Evolutionary conservation across 2,797 vertebrate genomes (phyloP).

Genomic region (Coracias cyanogaster): DNA sequence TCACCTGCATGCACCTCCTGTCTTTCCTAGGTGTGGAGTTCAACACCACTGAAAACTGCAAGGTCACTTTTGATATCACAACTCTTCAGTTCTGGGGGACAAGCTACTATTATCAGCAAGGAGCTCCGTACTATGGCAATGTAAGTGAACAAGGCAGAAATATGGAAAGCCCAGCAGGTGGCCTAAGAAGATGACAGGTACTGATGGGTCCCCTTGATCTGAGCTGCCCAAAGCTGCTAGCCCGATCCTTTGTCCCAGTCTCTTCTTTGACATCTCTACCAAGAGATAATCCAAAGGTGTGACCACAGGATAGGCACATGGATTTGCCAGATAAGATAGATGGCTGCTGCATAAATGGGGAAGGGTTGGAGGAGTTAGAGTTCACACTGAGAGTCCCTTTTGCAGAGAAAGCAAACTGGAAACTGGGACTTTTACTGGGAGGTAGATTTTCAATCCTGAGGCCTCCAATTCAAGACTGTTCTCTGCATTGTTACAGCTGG

Average conservation of each 20-base stretch:
- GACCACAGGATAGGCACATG: not conserved
- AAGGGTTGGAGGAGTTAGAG: not conserved
- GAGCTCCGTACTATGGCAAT: constrained; percentile 57
- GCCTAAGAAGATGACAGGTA: not conserved
- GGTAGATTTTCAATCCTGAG: not conserved
- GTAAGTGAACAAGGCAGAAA: constrained; percentile 27
- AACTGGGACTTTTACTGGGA: not conserved
- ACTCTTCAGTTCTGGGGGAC: constrained; percentile 33
- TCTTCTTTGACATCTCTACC: not conserved
- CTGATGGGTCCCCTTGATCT: not conserved
- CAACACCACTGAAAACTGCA: constrained; percentile 52
- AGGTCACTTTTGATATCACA: constrained; percentile 53
- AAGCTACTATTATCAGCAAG: constrained; percentile 60
- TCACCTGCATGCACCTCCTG: not conserved
- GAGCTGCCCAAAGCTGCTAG: not conserved
- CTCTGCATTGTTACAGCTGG: not conserved
- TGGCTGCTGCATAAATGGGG: not conserved
- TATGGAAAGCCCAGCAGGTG: not conserved
- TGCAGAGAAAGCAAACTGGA: not conserved
- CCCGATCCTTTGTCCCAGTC: not conserved
- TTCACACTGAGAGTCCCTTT: not conserved
- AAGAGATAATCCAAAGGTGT: not conserved
- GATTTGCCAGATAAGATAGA: not conserved
- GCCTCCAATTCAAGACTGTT: not conserved
- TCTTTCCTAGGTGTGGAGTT: constrained; percentile 37